A percentile compares a stretch with the other conserved stretches of the same genome.
phyloP scores from a whole-genome alignment of 2,797 vertebrate genomes.

The Fundulus diaphanus region DNA sequence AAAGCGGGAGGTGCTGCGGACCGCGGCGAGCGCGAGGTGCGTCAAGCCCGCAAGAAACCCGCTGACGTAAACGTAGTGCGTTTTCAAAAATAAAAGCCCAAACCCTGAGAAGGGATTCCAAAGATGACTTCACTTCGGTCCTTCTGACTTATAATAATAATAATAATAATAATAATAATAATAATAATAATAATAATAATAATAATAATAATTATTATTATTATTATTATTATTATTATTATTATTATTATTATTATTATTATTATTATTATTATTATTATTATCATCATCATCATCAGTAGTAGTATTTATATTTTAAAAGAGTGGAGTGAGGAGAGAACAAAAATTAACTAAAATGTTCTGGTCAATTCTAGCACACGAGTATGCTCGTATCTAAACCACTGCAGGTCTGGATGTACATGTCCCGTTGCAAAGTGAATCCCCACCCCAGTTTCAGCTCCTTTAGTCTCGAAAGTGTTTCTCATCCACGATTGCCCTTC shows the following conservation, averaged over 20 bases:
- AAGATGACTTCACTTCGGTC: not conserved
- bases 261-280: no score
- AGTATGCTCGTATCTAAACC: not conserved
- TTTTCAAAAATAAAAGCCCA: slow-evolving; percentile 65
- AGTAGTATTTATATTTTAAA: no score
- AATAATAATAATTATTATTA: not conserved
- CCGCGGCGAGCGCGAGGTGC: slow-evolving; percentile 12
- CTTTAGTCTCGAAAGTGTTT: not conserved
- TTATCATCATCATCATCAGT: no score
- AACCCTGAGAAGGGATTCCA: no score
- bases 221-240: not conserved
- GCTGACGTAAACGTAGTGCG: not conserved
- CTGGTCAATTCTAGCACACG: not conserved
- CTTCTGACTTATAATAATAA: not conserved
- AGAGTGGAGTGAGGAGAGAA: not conserved
- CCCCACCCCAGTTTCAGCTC: no score
- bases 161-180: not conserved
- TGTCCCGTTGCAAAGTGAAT: no score
- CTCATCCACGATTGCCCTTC: no score
- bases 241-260: no score
- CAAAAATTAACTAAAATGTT: not conserved
- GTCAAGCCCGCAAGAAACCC: slow-evolving; percentile 10
- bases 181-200: not conserved
- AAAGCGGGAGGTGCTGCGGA: slow-evolving; percentile 14
- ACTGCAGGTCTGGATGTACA: not conserved